Base-by-base conservation (phyloP, 2,797 vertebrate genomes). In the Brachyrhaphis roseni region DNA sequence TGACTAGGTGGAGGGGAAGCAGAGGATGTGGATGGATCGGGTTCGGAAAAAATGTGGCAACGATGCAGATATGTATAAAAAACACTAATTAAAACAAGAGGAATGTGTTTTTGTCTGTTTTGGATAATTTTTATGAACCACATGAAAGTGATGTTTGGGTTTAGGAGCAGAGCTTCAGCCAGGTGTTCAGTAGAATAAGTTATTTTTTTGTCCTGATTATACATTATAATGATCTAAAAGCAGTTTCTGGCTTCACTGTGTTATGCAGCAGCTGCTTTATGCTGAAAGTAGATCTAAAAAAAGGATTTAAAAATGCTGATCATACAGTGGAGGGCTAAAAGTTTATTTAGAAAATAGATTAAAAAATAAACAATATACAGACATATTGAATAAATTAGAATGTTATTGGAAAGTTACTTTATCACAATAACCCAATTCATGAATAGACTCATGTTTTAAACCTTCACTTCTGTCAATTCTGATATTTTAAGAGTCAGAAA, bases 1-100 rank as follows among this genome's bases (percentile, higher is more conserved):
- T 84, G 90, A 85, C 83, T 82, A n/a, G 82, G 36, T 79, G 80
- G 77, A 77, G 53, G 80, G 47, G 31, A 45, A 82, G 36, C 72
- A 0, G 36, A 70, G 83, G 79, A 72, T 70, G 79, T 78, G 81
- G 76, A 76, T 41, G 78, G 72, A 51, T 23, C 20, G 70, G 46
- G 77, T 79, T 70, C 28, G 51, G 72, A 75, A 36, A 55, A 75
- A 76, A 80, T 1, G 46, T 75, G 66, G 39, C 70, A 75, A 75
- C 51, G 23, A 31, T 45, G 64, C 8, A 64, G n/a, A 75, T 62
- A 46, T n/a, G 45, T 70, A 26, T 78, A 82, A 70, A 41, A 26
- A 80, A 11, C 26, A 55, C 31, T 71, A 74, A 75, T 64, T 2
- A 80, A 62, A 36, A 78, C 43, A 59, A 0, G 5, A 87, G 36